These are phyloP conservation scores for Myopa tessellatipennis DNA, from an alignment of 2,888 invertebrate species.

Conservation along the genomic window DNA sequence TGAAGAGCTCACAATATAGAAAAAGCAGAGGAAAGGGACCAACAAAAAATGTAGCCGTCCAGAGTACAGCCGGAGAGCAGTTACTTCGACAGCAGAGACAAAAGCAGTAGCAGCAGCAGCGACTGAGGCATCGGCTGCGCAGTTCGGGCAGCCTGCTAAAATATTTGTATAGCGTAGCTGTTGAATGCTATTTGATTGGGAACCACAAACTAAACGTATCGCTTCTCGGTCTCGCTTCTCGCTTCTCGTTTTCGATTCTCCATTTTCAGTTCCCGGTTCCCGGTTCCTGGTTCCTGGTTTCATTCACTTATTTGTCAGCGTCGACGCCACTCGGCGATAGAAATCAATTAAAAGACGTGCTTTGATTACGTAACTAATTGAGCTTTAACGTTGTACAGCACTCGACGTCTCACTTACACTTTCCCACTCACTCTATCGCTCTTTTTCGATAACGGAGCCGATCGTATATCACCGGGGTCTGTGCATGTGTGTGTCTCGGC, in stretches of 20 bases:
- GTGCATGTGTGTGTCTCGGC: too few species aligned
- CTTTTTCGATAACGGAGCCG: not conserved
- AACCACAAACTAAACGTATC: constrained; percentile 12
- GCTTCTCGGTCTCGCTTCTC: constrained; percentile 18
- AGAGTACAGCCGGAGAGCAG: not conserved
- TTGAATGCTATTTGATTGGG: constrained; percentile 37
- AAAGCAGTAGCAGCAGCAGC: not conserved
- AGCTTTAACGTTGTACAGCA: constrained; percentile 26
- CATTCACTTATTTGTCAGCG: constrained; percentile 32
- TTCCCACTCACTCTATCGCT: not conserved
- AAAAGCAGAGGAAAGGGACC: not conserved
- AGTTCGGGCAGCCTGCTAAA: constrained; percentile 19
- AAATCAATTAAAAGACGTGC: constrained; percentile 66
- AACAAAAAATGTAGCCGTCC: not conserved
- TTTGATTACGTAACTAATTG: constrained; percentile 49
- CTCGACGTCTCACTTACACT: not conserved
- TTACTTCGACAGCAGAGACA: not conserved
- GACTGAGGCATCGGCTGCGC: not conserved
- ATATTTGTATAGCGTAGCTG: constrained; percentile 35
- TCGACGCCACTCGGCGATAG: not conserved
- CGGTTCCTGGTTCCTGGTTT: not conserved
- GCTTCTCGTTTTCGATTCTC: not conserved
- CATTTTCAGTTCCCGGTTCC: not conserved
- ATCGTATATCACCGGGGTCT: too few species aligned
- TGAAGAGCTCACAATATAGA: not conserved